Percentiles rank a stretch among this genome's conserved stretches.
Evolutionary conservation across 2,888 invertebrate species (phyloP).

Genomic region (Pachycephus smyrnensis): DNA sequence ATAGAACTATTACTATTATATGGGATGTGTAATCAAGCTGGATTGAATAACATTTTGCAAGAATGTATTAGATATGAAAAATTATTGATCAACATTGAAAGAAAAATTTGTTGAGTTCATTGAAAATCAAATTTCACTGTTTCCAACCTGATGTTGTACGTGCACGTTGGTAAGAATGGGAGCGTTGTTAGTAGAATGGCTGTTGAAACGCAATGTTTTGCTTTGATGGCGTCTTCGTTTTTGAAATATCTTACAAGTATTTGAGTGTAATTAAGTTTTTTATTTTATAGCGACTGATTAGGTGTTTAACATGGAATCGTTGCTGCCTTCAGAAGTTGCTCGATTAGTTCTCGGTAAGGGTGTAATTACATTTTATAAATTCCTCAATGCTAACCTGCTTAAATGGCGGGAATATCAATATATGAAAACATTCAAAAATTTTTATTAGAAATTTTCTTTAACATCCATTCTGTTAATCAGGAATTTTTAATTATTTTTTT

Average conservation of each 20-base stretch:
- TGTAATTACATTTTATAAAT: neutral
- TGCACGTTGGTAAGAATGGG: neutral
- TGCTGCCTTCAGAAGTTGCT: constrained; percentile 64
- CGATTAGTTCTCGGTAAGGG: constrained; percentile 63
- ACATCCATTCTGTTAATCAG: neutral
- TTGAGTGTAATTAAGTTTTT: neutral
- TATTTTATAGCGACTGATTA: neutral
- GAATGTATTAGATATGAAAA: neutral
- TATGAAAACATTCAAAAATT: neutral
- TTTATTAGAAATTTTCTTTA: neutral
- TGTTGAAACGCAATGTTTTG: neutral
- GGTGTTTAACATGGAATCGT: constrained; percentile 50
- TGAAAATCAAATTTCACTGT: neutral
- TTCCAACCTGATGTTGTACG: neutral
- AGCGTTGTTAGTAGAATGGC: neutral
- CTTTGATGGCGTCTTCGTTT: neutral
- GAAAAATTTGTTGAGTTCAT: neutral
- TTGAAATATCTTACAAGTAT: neutral
- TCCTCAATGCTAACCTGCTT: constrained; percentile 10
- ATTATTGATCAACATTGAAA: neutral
- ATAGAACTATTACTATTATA: too few relatives aligned
- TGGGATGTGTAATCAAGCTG: neutral
- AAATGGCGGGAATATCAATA: constrained; percentile 22
- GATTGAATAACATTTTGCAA: neutral
- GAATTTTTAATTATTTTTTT: neutral